Conservation (phyloP, 2,888 invertebrate genomes). For the Hartigia nigra region DNA sequence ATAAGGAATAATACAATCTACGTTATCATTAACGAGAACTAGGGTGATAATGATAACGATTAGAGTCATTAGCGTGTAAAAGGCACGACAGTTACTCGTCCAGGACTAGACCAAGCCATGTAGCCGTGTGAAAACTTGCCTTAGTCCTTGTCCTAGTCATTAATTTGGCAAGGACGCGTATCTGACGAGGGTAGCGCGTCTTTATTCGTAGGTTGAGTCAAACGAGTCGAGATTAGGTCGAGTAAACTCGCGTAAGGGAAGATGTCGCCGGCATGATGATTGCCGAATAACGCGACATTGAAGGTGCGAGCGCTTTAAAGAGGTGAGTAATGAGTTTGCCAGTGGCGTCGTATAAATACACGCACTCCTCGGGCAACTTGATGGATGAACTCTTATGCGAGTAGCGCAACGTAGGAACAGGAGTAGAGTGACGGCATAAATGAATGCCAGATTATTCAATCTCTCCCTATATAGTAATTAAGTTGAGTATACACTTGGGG, state of each 20-base stretch:
- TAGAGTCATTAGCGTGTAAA: not conserved
- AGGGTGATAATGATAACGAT: not conserved
- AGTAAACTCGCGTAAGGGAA: not conserved
- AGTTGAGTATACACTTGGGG: not conserved
- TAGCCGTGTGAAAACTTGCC: not conserved
- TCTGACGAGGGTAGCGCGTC: constrained; percentile 7
- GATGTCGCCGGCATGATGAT: constrained; percentile 15
- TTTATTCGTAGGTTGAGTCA: not conserved
- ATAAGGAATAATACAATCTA: not conserved
- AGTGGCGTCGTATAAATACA: not conserved
- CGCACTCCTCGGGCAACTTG: not conserved
- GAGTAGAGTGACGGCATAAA: not conserved
- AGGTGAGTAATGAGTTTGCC: constrained; percentile 9
- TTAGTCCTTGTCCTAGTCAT: not conserved
- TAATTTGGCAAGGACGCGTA: constrained; percentile 5
- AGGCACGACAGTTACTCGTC: not conserved
- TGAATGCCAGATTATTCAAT: constrained; percentile 7
- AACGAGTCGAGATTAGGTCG: constrained; percentile 2
- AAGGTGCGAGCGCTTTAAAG: not conserved
- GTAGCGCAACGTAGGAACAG: not conserved
- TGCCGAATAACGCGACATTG: constrained; percentile 16
- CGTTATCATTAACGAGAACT: not conserved
- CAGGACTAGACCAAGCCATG: not conserved
- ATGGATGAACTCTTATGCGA: constrained; percentile 6
- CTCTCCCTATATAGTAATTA: not conserved